Percentiles rank a stretch among this genome's conserved stretches.
These are phyloP conservation scores for Hippocampus guttulatus DNA, from an alignment of 2,113 vertebrate genomes.

Conservation along the genomic window DNA sequence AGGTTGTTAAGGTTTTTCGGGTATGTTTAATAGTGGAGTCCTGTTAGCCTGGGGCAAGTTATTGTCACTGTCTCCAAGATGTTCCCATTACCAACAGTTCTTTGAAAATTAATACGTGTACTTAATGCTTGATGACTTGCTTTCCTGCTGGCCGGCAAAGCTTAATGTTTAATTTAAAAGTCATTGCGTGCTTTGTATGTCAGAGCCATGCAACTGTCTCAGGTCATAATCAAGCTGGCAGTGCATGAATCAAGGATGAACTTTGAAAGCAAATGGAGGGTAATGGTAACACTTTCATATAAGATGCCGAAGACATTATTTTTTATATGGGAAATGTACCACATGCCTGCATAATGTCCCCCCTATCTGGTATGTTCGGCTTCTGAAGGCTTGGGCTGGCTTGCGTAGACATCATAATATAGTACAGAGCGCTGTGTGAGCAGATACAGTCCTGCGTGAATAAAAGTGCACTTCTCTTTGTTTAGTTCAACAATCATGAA, in stretches of 20 bases:
- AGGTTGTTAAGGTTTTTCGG: constrained; percentile 1
- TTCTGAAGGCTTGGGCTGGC: constrained; percentile 1
- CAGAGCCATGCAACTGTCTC: constrained; percentile 55
- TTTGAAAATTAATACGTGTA: constrained; percentile 70
- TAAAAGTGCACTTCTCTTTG: background rate
- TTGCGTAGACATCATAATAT: background rate
- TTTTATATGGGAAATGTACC: constrained; percentile 17
- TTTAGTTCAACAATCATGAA: background rate
- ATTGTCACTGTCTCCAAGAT: constrained; percentile 49
- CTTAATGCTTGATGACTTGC: constrained; percentile 71
- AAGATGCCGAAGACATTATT: constrained; percentile 6
- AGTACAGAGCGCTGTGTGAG: background rate
- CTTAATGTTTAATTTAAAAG: constrained; percentile 70
- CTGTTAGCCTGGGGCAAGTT: constrained; percentile 38
- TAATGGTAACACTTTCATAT: constrained; percentile 24
- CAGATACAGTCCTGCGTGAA: background rate
- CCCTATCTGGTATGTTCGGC: constrained; percentile 5
- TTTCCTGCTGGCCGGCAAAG: constrained; percentile 61
- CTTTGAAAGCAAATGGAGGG: constrained; percentile 43
- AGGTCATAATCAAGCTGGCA: constrained; percentile 59
- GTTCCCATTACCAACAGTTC: constrained; percentile 56
- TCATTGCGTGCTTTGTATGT: constrained; percentile 58
- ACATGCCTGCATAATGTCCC: constrained; percentile 3
- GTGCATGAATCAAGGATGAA: constrained; percentile 48
- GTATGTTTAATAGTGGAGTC: constrained; percentile 28